Evolutionary conservation across 2,888 invertebrate species (phyloP), one percentile per base, ranked within the genome.

Genomic region (Ormyrus pomaceus): DNA sequence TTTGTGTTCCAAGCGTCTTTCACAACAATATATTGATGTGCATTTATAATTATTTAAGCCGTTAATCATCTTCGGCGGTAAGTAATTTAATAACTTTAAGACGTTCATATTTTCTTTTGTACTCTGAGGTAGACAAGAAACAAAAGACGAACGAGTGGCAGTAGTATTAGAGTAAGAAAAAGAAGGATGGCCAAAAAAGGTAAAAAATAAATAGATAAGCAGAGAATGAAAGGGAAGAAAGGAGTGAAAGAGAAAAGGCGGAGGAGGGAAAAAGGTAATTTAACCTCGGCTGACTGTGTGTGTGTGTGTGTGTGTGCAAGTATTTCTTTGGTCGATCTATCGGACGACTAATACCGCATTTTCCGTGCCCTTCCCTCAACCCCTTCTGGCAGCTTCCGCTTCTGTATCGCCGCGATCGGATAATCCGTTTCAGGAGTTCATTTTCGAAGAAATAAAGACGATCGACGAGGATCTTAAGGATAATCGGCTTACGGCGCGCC

Each of bases 341-440:
- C 83, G 84, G 82, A 46, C 85, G 84, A 83, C 86, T 84, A 85
- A 86, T 86, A 83, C 83, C 83, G 19, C 81, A 69, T 66, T 81
- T 81, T 78, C 80, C 6, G n/a, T 13, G 4, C 59, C 61, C 55
- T 55, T 51, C 10, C 19, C 51, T 34, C 62, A 11, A 51, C 13
- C n/a, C 51, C 8, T 3, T 6, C 51, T n/a, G 50, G n/a, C 73
- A 77, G 80, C 77, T 81, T 77, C 77, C 77, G 80, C 66, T 70
- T 75, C 75, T 81, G 77, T 82, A 82, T 83, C 83, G 83, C 80
- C 77, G 70, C 78, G 82, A 84, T 83, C 81, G 83, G 81, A 84
- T 85, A 85, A 87, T 87, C 85, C 85, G 84, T 86, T 86, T 83
- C 84, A 75, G 80, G 82, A 82, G 81, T 77, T 82, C 83, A 83